Percentiles rank a stretch among this genome's conserved stretches.
These are phyloP conservation scores for Pimephales promelas DNA, from an alignment of 2,113 vertebrate species.

Conservation along the genomic window DNA sequence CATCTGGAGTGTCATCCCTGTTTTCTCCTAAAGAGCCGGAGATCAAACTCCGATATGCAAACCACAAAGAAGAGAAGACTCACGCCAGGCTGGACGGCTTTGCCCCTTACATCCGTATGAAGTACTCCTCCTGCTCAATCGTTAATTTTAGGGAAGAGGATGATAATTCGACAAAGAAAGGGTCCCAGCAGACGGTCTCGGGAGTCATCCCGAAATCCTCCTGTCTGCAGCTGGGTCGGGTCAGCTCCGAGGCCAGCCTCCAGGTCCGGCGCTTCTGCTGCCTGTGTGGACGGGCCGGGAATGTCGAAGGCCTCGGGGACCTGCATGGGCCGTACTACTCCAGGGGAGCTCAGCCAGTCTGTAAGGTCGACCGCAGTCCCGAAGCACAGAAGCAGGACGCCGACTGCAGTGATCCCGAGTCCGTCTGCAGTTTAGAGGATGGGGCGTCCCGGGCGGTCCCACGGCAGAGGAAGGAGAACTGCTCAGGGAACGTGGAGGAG, in stretches of 20 bases:
- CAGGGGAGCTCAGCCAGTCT: background rate
- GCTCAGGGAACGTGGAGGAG: slow-evolving; percentile 35
- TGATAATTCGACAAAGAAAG: slow-evolving; percentile 39
- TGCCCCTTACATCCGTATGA: slow-evolving; percentile 70
- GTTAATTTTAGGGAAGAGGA: slow-evolving; percentile 75
- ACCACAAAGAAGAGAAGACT: slow-evolving; percentile 59
- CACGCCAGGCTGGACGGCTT: slow-evolving; percentile 59
- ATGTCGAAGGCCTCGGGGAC: slow-evolving; percentile 72
- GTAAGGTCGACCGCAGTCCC: background rate
- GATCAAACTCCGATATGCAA: slow-evolving; percentile 70
- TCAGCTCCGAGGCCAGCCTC: slow-evolving; percentile 31
- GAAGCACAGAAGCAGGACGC: slow-evolving; percentile 26
- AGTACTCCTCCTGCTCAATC: slow-evolving; percentile 64
- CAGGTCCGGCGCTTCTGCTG: slow-evolving; percentile 65
- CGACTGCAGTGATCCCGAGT: slow-evolving; percentile 29
- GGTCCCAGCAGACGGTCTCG: background rate
- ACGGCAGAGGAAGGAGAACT: background rate
- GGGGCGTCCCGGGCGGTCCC: background rate
- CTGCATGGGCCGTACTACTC: slow-evolving; percentile 77
- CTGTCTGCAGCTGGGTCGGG: slow-evolving; percentile 69
- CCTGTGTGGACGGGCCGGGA: slow-evolving; percentile 72
- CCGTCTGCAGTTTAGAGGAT: background rate
- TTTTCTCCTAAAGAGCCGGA: slow-evolving; percentile 69
- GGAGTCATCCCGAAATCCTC: slow-evolving; percentile 72
- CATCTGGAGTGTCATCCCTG: slow-evolving; percentile 16